Evolutionary conservation across 2,113 vertebrate genomes (phyloP).

Genomic region (Paratilapia polleni): DNA sequence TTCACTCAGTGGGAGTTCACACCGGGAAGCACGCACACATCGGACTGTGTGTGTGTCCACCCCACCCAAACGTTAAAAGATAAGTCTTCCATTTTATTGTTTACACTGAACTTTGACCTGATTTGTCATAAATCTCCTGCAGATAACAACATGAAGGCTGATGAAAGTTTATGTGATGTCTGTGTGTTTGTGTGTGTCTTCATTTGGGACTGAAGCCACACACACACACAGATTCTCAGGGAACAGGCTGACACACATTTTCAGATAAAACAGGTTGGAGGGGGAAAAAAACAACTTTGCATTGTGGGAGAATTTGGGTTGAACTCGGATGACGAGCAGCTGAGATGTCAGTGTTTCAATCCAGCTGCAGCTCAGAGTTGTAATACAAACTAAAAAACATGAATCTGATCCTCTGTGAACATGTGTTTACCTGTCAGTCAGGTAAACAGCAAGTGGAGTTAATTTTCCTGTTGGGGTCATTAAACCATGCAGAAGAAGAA

Average conservation of each 20-base stretch:
- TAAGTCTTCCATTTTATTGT: background rate
- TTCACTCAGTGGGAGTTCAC: conserved; percentile 9
- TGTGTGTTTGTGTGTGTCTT: background rate
- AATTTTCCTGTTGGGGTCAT: background rate
- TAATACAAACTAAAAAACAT: background rate
- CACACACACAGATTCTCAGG: background rate
- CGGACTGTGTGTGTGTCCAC: background rate
- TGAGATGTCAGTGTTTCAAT: background rate
- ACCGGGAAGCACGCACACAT: background rate
- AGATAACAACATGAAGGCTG: background rate
- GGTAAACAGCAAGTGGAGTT: background rate
- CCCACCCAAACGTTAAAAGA: background rate
- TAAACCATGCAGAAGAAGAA: background rate
- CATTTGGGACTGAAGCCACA: background rate
- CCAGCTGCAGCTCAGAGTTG: background rate
- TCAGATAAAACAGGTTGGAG: conserved; percentile 3
- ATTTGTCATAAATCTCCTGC: background rate
- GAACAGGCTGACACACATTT: conserved; percentile 12
- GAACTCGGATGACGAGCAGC: background rate
- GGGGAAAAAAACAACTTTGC: background rate
- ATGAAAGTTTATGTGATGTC: background rate
- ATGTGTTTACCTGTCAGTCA: background rate
- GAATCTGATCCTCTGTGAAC: background rate
- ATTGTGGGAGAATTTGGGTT: conserved; percentile 2
- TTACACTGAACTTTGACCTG: background rate